Evolutionary conservation across 2,797 vertebrate genomes (phyloP).

Genomic region (Ceyx erithaca): DNA sequence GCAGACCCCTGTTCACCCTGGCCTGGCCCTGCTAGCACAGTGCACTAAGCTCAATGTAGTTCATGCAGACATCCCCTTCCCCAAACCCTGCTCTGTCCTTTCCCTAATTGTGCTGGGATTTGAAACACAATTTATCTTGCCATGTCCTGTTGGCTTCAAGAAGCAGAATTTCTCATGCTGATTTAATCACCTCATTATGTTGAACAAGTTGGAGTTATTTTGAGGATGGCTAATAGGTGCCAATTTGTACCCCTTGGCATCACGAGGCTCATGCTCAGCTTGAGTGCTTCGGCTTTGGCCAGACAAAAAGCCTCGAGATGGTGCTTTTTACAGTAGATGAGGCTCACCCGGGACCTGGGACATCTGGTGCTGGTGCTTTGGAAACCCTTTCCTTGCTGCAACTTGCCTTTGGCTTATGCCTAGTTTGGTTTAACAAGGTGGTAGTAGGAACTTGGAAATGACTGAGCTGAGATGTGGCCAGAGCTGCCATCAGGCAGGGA

Average conservation of each 20-base stretch:
- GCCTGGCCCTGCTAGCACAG: background rate
- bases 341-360: background rate
- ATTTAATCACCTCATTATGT: constrained; percentile 62
- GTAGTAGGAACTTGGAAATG: background rate
- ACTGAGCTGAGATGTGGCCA: background rate
- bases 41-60: background rate
- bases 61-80: rapidly evolving
- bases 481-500: background rate
- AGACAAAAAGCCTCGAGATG: background rate
- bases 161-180: constrained; percentile 45
- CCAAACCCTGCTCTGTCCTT: background rate
- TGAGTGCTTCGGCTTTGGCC: background rate
- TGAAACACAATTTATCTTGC: background rate
- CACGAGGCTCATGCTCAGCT: background rate
- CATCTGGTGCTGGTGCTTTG: background rate
- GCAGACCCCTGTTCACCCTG: background rate
- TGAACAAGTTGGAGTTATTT: constrained; percentile 54
- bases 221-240: constrained; percentile 24
- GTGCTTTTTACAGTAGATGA: background rate
- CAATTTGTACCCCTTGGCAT: constrained; percentile 46
- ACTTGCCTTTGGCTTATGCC: background rate
- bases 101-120: background rate
- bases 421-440: background rate
- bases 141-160: background rate
- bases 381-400: background rate